Evolutionary conservation across 2,797 vertebrate genomes (phyloP), one percentile per base, ranked within the genome.

Genomic region (Bradypus variegatus): DNA sequence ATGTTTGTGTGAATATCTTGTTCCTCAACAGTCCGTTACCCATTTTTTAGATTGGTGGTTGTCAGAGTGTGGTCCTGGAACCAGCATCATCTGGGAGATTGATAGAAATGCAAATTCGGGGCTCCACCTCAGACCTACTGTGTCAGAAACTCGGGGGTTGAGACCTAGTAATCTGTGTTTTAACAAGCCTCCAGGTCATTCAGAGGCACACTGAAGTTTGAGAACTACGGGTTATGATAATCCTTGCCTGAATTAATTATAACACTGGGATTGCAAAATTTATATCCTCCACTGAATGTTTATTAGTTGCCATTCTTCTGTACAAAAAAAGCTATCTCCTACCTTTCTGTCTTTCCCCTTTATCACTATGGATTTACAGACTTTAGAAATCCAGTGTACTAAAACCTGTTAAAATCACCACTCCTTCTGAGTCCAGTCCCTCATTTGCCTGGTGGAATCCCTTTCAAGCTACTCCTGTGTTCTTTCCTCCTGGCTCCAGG

Each of bases 201-300:
- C 67, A 55, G 69, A 60, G 60, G 55, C n/a, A 69, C 10, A 23
- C 1, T 58, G 75, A 76, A 2, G 13, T 58, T 88, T 60, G 50
- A 85, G 86, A 93, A 70, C 60, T 50, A 53, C 50, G 75, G 60
- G 41, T 80, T 94, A 77, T 83, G 45, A 80, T 83, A 67, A 64
- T 33, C 21, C 31, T 70, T 91, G 41, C 62, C 72, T 92, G 72
- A 89, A 90, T 82, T 79, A 79, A 85, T 75, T 45, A 11, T 38
- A 69, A 73, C 31, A 58, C 9, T 73, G 18, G 36, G 19, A 4
- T 87, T 86, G 60, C 64, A 93, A 81, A 65, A 82, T 90, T 88
- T 80, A 50, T 41, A 38, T 48, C 18, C 69, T 69, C 18, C 21
- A 27, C 4, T 58, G 72, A 89, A 86, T 5, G 55, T 25, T 80